A percentile compares a stretch with the other conserved stretches of the same genome.
These are phyloP conservation scores for Notolabrus celidotus DNA, from an alignment of 2,797 vertebrate genomes.

Conservation along the genomic window DNA sequence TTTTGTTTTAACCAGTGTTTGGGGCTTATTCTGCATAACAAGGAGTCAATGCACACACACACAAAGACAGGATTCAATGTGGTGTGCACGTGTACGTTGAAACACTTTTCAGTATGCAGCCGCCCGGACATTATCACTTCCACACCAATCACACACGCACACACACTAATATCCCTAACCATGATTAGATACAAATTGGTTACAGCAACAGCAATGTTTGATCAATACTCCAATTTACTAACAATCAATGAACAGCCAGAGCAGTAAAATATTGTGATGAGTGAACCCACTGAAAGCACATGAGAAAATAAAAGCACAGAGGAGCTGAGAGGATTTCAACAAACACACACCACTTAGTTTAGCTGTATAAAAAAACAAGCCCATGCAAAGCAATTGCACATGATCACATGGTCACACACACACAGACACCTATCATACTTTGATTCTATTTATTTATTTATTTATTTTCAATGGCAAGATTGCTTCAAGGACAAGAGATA, in stretches of 20 bases:
- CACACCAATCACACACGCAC: slow-evolving; percentile 66
- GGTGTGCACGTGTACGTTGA: slow-evolving; percentile 3
- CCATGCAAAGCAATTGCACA: slow-evolving; percentile 5
- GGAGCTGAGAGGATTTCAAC: slow-evolving; percentile 12
- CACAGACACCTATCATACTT: background rate
- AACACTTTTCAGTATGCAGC: slow-evolving; percentile 23
- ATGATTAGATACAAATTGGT: slow-evolving; percentile 75
- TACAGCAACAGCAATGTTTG: slow-evolving; percentile 65
- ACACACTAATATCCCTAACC: slow-evolving; percentile 52
- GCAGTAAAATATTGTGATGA: slow-evolving; percentile 69
- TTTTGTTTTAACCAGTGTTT: background rate
- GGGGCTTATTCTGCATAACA: background rate
- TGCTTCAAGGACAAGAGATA: slow-evolving; percentile 33
- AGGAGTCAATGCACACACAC: background rate
- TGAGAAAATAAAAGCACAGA: slow-evolving; percentile 18
- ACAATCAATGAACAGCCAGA: slow-evolving; percentile 61
- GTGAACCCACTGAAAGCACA: slow-evolving; percentile 51
- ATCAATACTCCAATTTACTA: slow-evolving; percentile 78
- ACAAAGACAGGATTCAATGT: background rate
- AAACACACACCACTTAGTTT: slow-evolving; percentile 32
- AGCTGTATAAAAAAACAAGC: slow-evolving; percentile 10
- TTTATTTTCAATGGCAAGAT: background rate
- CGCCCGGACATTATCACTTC: slow-evolving; percentile 48
- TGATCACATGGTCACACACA: background rate
- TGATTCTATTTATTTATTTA: slow-evolving; percentile 3